phyloP scores from a whole-genome alignment of 2,797 vertebrate genomes.

The Rhinogobio ventralis region DNA sequence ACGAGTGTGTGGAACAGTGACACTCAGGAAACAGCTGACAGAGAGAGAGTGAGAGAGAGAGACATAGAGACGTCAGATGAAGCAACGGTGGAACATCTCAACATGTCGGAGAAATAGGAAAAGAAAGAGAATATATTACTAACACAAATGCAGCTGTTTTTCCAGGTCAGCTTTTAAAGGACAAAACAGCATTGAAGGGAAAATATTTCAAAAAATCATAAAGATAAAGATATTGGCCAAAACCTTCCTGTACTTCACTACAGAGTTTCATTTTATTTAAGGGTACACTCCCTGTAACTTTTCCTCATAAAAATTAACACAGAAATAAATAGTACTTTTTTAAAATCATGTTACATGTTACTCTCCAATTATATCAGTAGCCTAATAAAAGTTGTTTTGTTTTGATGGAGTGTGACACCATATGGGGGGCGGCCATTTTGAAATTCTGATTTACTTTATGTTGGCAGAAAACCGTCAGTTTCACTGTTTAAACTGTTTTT shows the following conservation, averaged over 20 bases:
- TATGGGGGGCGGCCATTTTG: too few species aligned
- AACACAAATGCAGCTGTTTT: slow-evolving; percentile 21
- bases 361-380: neutral
- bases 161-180: slow-evolving; percentile 30
- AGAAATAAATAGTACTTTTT: neutral
- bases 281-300: neutral
- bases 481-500: neutral
- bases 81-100: slow-evolving; percentile 3
- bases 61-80: neutral
- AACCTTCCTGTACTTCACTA: neutral
- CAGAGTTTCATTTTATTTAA: neutral
- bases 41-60: neutral
- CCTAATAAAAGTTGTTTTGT: neutral
- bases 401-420: neutral
- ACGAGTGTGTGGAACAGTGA: slow-evolving; percentile 6
- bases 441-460: too few species aligned
- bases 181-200: slow-evolving; percentile 12
- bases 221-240: neutral
- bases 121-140: neutral
- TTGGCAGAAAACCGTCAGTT: too few species aligned
- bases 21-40: slow-evolving; percentile 15
- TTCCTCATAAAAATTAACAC: neutral
- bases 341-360: neutral
- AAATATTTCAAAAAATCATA: slow-evolving; percentile 14
- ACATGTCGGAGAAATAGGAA: neutral